Base-by-base conservation (phyloP, 2,888 invertebrate species). In the Rhamphomyia laevipes region DNA sequence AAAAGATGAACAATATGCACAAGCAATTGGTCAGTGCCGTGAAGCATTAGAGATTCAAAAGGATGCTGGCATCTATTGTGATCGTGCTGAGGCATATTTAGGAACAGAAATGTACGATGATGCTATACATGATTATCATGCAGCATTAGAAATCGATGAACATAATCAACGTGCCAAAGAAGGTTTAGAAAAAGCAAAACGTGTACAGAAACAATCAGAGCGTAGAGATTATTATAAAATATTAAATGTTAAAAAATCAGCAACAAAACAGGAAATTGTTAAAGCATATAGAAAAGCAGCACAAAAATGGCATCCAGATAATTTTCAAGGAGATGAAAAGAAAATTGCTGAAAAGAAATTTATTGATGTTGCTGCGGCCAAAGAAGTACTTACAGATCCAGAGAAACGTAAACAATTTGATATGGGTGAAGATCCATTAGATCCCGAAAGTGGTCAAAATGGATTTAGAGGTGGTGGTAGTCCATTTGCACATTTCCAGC, bases 221-320 rank as follows among this genome's bases (percentile, higher is more conserved):
- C 86, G 86, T 62, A 74, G 95, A 56, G 97, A 99, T 72, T 99
- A 99, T 72, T 99, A 99, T 70, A 96, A 97, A 73, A 96, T 96
- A 59, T 74, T 68, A 27, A 88, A 85, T 13, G 95, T 99, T 2
- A 86, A 87, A 64, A 79, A 92, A 63, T 82, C 81, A 46, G 97
- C 99, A 3, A 82, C 75, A 45, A 99, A 99, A 72, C 84, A 84
- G 63, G 93, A 97, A 68, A 91, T 99, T 41, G 75, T 82, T 13
- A 97, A 96, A 75, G 97, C 94, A 16, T 99, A 99, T 71, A 80
- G 97, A 56, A 93, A 92, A 74, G 81, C 91, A 46, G 99, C 99
- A 13, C 92, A 93, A 71, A 88, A 95, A 70, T 99, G 97, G 96
- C 99, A 99, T 74, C 99, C 99, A 0, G 99, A 99, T 72, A 93